A percentile compares a stretch with the other conserved stretches of the same genome.
These are phyloP conservation scores for Octopus bimaculoides DNA, from an alignment of 1,140 invertebrate genomes.

Conservation along the genomic window DNA sequence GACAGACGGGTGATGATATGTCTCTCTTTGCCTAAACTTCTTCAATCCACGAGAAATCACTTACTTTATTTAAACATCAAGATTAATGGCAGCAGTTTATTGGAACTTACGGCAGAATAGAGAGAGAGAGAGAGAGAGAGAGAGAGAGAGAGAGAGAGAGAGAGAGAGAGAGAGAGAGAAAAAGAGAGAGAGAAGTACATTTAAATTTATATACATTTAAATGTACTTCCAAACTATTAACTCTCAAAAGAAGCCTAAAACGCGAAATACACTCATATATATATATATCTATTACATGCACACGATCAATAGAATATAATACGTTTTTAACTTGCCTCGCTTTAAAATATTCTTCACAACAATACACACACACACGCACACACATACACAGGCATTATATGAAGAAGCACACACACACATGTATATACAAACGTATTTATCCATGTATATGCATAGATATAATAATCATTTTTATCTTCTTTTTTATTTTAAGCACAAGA, in stretches of 20 bases:
- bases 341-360: background rate
- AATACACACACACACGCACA: slow-evolving; percentile 4
- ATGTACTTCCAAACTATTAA: too few relatives aligned
- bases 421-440: background rate
- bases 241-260: too few relatives aligned
- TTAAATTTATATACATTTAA: too few relatives aligned
- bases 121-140: background rate
- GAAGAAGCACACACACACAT: background rate
- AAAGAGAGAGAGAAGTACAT: background rate
- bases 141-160: background rate
- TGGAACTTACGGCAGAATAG: background rate
- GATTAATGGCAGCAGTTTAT: background rate
- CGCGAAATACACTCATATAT: too few relatives aligned
- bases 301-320: too few relatives aligned
- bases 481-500: background rate
- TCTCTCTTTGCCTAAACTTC: too few relatives aligned
- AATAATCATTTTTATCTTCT: background rate
- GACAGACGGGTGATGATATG: too few relatives aligned
- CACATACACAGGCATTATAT: slow-evolving; percentile 8
- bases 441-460: background rate
- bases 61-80: too few relatives aligned
- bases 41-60: too few relatives aligned
- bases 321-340: too few relatives aligned
- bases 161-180: background rate
- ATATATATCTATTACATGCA: too few relatives aligned